These are phyloP conservation scores for Anthopleura xanthogrammica DNA, from an alignment of 92 coral and sea anemone species.

Conservation along the genomic window DNA sequence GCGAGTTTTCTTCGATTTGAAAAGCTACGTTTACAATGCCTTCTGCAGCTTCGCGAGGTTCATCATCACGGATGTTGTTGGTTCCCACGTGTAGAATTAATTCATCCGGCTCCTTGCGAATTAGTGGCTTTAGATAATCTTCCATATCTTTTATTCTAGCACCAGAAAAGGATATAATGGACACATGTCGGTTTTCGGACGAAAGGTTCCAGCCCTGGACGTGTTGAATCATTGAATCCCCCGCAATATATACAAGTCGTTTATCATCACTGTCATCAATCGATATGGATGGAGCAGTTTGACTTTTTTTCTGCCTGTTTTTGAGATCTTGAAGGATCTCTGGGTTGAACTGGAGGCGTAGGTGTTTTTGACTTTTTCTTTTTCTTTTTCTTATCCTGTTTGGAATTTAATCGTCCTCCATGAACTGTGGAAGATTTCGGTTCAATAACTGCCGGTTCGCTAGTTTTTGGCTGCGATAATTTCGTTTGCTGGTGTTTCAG, in stretches of 20 bases:
- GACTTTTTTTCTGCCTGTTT: background rate
- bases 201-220: conserved; percentile 61
- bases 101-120: conserved; percentile 53
- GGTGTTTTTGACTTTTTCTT: background rate
- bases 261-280: background rate
- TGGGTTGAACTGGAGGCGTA: background rate
- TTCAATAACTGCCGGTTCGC: background rate
- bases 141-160: conserved; percentile 53
- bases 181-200: conserved; percentile 35
- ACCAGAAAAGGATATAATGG: conserved; percentile 56
- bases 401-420: background rate
- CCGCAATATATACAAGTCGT: conserved; percentile 24
- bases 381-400: background rate
- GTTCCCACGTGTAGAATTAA: conserved; percentile 58
- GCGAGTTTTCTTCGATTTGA: conserved; percentile 54
- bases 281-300: background rate
- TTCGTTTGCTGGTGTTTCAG: background rate
- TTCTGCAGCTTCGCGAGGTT: conserved; percentile 43
- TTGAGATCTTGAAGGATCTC: background rate
- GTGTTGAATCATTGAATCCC: conserved; percentile 58
- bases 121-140: conserved; percentile 48
- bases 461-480: background rate
- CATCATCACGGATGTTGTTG: conserved; percentile 38
- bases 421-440: background rate
- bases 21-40: conserved; percentile 48